phyloP scores from a whole-genome alignment of 2,888 invertebrate species.

The Rhopalosiphum nymphaeae region DNA sequence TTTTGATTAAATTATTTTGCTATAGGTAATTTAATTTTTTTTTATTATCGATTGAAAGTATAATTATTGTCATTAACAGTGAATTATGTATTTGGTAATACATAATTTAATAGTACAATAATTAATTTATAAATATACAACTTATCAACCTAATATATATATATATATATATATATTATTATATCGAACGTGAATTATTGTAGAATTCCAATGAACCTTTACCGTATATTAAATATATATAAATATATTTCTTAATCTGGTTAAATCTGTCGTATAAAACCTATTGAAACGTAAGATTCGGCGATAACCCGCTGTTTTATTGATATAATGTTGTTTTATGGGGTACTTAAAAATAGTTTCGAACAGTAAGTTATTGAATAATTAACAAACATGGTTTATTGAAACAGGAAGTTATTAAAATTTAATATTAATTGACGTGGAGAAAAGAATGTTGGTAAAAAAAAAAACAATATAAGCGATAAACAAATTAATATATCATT shows the following conservation, averaged over 20 bases:
- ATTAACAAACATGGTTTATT: not conserved
- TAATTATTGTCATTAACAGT: not conserved
- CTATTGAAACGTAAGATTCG: not conserved
- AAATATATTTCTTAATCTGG: not conserved
- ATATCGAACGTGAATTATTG: not conserved
- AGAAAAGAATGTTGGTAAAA: not conserved
- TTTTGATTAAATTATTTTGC: constrained; percentile 14
- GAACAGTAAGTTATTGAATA: not conserved
- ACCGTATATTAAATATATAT: not conserved
- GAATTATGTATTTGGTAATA: not conserved
- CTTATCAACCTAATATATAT: not conserved
- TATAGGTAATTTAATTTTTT: not conserved
- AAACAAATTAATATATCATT: not conserved
- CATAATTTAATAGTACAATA: not conserved
- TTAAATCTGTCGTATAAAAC: not conserved
- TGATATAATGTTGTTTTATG: not conserved
- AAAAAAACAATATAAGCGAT: not conserved
- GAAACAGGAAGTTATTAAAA: constrained; percentile 36
- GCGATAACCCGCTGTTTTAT: not conserved
- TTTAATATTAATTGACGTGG: not conserved
- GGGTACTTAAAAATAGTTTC: not conserved
- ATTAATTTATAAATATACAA: not conserved
- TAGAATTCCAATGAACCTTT: not conserved
- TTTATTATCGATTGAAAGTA: not conserved
- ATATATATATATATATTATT: not conserved